Evolutionary conservation across 2,797 vertebrate species (phyloP).

Genomic region (Eurystomus glaucurus): DNA sequence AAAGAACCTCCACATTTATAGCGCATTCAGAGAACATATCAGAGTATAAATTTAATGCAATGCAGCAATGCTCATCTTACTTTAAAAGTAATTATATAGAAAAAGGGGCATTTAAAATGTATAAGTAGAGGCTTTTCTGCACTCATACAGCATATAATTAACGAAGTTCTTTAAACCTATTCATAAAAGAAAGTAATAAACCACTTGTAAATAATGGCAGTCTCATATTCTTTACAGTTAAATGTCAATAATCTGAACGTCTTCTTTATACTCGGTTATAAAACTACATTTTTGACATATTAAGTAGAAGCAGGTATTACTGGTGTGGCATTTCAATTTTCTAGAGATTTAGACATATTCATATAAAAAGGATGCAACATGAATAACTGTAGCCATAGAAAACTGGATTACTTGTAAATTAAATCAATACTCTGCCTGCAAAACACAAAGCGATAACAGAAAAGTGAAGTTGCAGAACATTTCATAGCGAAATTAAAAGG

Average conservation of each 20-base stretch:
- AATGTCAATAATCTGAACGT: slow-evolving; percentile 79
- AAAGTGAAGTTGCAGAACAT: slow-evolving; percentile 76
- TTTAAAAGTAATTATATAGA: slow-evolving; percentile 80
- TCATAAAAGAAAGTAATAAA: slow-evolving; percentile 81
- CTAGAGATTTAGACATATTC: slow-evolving; percentile 70
- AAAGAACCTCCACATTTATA: slow-evolving; percentile 71
- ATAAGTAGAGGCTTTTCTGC: slow-evolving; percentile 63
- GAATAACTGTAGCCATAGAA: slow-evolving; percentile 66
- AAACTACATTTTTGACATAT: slow-evolving; percentile 75
- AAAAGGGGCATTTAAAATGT: slow-evolving; percentile 74
- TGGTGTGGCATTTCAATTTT: slow-evolving; percentile 72
- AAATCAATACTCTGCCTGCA: slow-evolving; percentile 74
- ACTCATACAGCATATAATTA: slow-evolving; percentile 80
- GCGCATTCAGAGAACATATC: slow-evolving; percentile 58
- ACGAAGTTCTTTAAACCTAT: slow-evolving; percentile 78
- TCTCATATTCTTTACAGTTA: slow-evolving; percentile 74
- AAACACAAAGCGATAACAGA: slow-evolving; percentile 66
- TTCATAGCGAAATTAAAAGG: slow-evolving; percentile 71
- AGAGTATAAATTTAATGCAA: slow-evolving; percentile 71
- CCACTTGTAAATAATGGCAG: slow-evolving; percentile 81
- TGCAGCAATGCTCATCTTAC: slow-evolving; percentile 75
- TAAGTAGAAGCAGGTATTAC: slow-evolving; percentile 75
- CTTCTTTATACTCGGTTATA: slow-evolving; percentile 69
- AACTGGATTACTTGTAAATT: slow-evolving; percentile 62
- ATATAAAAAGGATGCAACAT: slow-evolving; percentile 72